A percentile compares a stretch with the other conserved stretches of the same genome.
phyloP scores from a whole-genome alignment of 2,113 vertebrate species.

The Saguinus imperator region DNA sequence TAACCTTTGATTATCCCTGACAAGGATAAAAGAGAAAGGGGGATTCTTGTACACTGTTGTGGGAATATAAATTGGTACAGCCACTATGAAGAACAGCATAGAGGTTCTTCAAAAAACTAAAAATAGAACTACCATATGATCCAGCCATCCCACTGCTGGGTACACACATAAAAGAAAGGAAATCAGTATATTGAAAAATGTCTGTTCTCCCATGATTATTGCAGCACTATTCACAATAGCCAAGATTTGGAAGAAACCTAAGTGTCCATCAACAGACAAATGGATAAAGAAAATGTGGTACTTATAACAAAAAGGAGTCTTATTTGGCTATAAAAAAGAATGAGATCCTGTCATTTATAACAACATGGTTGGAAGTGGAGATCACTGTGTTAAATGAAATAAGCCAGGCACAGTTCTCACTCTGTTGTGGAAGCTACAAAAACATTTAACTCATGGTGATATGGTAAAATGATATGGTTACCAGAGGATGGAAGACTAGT shows the following conservation, averaged over 20 bases:
- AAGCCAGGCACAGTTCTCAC: not conserved
- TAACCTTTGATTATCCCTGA: constrained; percentile 36
- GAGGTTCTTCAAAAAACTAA: not conserved
- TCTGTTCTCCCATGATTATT: not conserved
- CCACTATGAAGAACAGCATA: not conserved
- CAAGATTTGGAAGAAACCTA: not conserved
- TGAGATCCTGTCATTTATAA: not conserved
- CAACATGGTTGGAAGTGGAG: not conserved
- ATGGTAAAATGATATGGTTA: not conserved
- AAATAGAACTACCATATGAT: not conserved
- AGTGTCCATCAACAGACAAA: not conserved
- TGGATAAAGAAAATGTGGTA: not conserved
- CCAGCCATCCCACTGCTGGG: not conserved
- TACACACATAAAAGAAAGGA: not conserved
- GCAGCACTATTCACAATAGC: not conserved
- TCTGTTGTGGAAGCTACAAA: not conserved
- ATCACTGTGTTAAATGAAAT: not conserved
- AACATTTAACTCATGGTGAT: not conserved
- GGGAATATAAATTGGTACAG: not conserved
- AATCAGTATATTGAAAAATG: not conserved
- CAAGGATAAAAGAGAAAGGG: constrained; percentile 6
- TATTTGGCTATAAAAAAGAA: not conserved
- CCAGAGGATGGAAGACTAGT: not conserved
- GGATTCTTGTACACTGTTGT: not conserved
- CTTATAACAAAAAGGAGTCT: not conserved